Conservation (phyloP, 2,797 vertebrate species). For the Poecilia velifera region DNA sequence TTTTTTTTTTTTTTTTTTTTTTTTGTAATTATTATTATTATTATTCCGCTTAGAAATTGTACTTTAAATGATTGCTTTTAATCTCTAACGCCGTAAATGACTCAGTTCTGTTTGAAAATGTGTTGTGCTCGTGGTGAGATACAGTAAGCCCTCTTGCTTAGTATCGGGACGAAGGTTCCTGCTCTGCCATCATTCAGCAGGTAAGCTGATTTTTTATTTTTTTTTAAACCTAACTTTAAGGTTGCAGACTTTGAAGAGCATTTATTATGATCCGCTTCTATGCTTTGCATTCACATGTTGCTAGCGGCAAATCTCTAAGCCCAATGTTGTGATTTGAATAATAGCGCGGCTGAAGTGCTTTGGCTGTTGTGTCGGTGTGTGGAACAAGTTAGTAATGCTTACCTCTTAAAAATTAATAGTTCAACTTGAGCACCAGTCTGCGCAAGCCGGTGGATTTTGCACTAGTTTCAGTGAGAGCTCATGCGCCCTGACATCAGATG, state of each 20-base stretch:
- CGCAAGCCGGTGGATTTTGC: slow-evolving; percentile 11
- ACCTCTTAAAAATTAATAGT: slow-evolving; percentile 3
- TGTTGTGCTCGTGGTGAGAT: slow-evolving; percentile 68
- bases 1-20: slow-evolving; percentile 3
- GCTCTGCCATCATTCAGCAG: slow-evolving; percentile 66
- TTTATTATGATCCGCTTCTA: background rate
- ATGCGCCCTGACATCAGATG: background rate
- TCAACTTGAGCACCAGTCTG: slow-evolving; percentile 40
- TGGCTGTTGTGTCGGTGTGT: slow-evolving; percentile 11
- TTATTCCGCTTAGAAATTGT: slow-evolving; percentile 1
- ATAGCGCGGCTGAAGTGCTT: background rate
- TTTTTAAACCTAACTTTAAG: slow-evolving; percentile 3
- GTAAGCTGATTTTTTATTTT: slow-evolving; percentile 68
- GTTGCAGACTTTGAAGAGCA: slow-evolving; percentile 28
- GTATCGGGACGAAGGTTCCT: slow-evolving; percentile 62
- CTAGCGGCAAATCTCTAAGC: background rate
- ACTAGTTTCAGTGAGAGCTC: slow-evolving; percentile 7
- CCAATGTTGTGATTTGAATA: background rate
- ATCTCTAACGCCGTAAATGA: slow-evolving; percentile 35
- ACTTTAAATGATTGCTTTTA: background rate
- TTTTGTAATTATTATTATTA: background rate
- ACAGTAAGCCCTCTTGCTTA: slow-evolving; percentile 62
- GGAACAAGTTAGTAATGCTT: slow-evolving; percentile 13
- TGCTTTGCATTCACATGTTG: background rate
- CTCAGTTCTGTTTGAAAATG: slow-evolving; percentile 60